A percentile compares a stretch with the other conserved stretches of the same genome.
phyloP scores from a whole-genome alignment of 2,888 invertebrate species.

The Temnothorax unifasciatus region DNA sequence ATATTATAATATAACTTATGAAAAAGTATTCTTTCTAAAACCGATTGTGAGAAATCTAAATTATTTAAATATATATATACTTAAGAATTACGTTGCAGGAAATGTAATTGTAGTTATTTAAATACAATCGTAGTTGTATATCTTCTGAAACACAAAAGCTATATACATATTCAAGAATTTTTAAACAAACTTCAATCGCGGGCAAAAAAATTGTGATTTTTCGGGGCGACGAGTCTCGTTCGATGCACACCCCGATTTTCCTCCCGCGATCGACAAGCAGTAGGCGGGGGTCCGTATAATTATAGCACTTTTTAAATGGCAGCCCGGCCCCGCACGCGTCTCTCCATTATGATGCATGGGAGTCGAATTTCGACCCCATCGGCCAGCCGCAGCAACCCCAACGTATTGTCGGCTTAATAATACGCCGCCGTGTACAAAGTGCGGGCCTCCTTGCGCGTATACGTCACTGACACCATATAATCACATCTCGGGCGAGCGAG shows the following conservation, averaged over 20 bases:
- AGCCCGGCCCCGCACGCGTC: slow-evolving; percentile 81
- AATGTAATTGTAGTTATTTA: background rate
- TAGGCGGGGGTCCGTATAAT: slow-evolving; percentile 78
- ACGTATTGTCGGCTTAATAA: slow-evolving; percentile 84
- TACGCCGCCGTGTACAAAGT: slow-evolving; percentile 82
- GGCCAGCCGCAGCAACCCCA: slow-evolving; percentile 82
- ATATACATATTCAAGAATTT: background rate
- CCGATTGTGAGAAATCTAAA: background rate
- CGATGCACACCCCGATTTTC: slow-evolving; percentile 32
- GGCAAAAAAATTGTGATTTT: slow-evolving; percentile 27
- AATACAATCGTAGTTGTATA: background rate
- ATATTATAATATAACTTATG: no score
- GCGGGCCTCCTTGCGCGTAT: slow-evolving; percentile 78
- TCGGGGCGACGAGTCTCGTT: slow-evolving; percentile 5
- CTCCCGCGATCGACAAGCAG: slow-evolving; percentile 36
- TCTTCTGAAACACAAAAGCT: background rate
- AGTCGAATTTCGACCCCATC: slow-evolving; percentile 85
- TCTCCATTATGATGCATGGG: slow-evolving; percentile 84
- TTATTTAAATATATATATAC: background rate
- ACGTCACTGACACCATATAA: slow-evolving; percentile 84
- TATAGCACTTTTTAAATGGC: slow-evolving; percentile 82
- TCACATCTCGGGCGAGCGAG: slow-evolving; percentile 78
- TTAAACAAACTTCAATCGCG: background rate
- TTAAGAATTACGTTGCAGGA: background rate
- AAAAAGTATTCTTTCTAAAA: background rate